Evolutionary conservation across 2,113 vertebrate species (phyloP).

Genomic region (Python bivittatus): DNA sequence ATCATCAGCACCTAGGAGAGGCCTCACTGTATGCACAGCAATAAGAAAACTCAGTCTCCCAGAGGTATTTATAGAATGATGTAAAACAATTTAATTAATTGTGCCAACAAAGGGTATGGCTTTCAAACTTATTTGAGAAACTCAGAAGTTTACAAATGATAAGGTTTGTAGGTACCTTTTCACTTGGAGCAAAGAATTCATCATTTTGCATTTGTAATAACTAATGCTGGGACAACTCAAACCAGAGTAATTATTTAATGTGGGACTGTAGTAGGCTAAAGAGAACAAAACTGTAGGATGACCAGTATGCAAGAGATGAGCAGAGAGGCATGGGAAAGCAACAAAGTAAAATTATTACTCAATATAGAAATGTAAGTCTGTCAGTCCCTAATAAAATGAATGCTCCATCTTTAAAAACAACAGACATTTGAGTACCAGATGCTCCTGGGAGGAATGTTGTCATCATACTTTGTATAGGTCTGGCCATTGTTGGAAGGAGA

Average conservation of each 20-base stretch:
- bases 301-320: not conserved
- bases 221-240: not conserved
- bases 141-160: not conserved
- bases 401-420: not conserved
- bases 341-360: no score
- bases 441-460: not conserved
- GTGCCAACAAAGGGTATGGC: not conserved
- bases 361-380: not conserved
- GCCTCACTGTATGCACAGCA: not conserved
- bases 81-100: constrained; percentile 28
- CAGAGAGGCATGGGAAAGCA: not conserved
- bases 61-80: constrained; percentile 5
- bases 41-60: not conserved
- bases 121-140: not conserved
- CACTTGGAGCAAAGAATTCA: not conserved
- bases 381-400: not conserved
- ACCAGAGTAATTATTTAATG: not conserved
- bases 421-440: not conserved
- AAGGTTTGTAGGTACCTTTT: not conserved
- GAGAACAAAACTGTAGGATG: no score
- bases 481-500: not conserved
- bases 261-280: no score
- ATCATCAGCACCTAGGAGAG: not conserved
- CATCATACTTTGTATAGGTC: not conserved
- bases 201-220: not conserved